Evolutionary conservation across 2,888 invertebrate genomes (phyloP).

Genomic region (Tipula lateralis): DNA sequence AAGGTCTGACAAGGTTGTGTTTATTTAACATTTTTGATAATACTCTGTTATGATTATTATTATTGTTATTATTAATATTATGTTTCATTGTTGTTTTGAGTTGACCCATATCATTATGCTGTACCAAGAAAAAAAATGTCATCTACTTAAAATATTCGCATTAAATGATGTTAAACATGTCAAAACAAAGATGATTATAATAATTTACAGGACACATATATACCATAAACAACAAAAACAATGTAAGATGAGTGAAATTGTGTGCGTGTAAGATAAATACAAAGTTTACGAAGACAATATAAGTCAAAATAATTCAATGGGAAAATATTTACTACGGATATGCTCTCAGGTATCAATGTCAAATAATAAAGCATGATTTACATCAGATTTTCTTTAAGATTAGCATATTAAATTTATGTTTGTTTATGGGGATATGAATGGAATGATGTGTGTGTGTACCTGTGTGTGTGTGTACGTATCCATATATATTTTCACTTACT

Average conservation of each 20-base stretch:
- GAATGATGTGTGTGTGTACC: background rate
- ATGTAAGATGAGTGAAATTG: background rate
- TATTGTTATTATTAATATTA: background rate
- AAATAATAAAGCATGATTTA: background rate
- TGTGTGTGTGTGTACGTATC: background rate
- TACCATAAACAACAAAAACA: background rate
- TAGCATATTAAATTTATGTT: background rate
- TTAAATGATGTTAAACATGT: background rate
- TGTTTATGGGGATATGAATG: background rate
- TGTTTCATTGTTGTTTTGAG: background rate
- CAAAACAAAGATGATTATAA: too few relatives aligned
- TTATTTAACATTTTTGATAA: background rate
- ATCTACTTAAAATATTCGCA: background rate
- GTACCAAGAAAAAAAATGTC: background rate
- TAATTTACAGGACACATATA: background rate
- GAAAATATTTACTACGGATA: background rate
- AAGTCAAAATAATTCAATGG: constrained; percentile 24
- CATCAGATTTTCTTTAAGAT: background rate
- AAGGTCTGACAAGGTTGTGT: constrained; percentile 1
- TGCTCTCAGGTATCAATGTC: background rate
- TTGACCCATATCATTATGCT: background rate
- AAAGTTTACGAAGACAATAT: background rate
- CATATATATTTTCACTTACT: background rate
- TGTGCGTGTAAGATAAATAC: background rate
- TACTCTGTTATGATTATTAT: too few relatives aligned